Evolutionary conservation across 2,113 vertebrate genomes (phyloP).

Genomic region (Apaloderma vittatum): DNA sequence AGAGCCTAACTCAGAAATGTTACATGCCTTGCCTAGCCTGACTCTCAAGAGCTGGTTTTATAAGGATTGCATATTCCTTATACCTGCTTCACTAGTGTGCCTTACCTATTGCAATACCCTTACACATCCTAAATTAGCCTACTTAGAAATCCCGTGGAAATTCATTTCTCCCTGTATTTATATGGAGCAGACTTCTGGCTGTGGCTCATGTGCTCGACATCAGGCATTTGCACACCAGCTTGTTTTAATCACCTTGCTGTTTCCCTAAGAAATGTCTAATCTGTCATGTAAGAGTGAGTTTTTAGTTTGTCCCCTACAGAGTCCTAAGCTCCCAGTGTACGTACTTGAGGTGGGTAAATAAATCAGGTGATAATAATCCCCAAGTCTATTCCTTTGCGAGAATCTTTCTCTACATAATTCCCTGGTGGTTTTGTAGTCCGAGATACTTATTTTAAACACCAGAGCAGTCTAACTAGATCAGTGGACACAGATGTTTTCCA

Average conservation of each 20-base stretch:
- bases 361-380: not conserved
- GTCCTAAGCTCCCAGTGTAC: not conserved
- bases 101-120: not conserved
- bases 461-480: slow-evolving; percentile 4
- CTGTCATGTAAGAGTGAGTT: not conserved
- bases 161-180: not conserved
- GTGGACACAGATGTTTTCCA: slow-evolving; percentile 9
- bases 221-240: not conserved
- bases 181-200: not conserved
- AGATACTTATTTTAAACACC: slow-evolving; percentile 1
- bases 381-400: not conserved
- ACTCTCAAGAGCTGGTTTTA: not conserved
- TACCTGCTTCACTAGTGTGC: not conserved
- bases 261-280: not conserved
- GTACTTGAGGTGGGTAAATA: not conserved
- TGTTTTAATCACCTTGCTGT: not conserved
- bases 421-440: not conserved
- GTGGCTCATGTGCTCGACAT: not conserved
- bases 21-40: not conserved
- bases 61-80: not conserved
- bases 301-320: not conserved
- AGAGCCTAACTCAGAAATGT: not conserved
- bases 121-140: not conserved
- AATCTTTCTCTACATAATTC: not conserved
- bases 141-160: not conserved